These are phyloP conservation scores for Mystacornis crossleyi DNA, from an alignment of 2,113 vertebrate genomes.

Conservation along the genomic window DNA sequence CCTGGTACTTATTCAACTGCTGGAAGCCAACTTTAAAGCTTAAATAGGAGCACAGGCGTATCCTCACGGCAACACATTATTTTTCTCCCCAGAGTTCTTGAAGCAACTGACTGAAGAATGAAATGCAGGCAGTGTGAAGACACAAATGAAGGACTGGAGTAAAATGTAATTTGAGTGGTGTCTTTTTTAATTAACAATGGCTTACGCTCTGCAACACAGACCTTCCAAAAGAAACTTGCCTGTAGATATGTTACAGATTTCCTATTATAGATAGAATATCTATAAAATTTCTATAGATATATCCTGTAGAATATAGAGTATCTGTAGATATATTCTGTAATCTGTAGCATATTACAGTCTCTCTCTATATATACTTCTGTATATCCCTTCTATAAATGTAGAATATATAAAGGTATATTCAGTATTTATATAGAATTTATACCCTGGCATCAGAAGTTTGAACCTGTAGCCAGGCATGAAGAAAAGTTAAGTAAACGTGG, in stretches of 20 bases:
- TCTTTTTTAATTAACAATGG: not conserved
- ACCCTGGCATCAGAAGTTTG: not conserved
- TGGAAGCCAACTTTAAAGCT: slow-evolving; percentile 40
- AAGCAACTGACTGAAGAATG: not conserved
- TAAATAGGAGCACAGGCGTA: not conserved
- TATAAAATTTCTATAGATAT: not conserved
- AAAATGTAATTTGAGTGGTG: not conserved
- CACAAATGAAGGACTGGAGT: not conserved
- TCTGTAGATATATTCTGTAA: not conserved
- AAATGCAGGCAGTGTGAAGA: not conserved
- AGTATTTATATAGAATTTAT: not conserved
- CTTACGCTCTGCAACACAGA: not conserved
- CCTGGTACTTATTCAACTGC: slow-evolving; percentile 17
- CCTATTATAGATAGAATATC: not conserved
- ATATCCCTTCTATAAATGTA: not conserved
- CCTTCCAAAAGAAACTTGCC: not conserved
- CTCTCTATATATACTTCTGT: not conserved
- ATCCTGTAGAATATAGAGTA: not conserved
- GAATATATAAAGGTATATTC: not conserved
- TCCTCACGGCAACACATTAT: not conserved
- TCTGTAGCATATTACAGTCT: not conserved
- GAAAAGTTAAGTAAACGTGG: not conserved
- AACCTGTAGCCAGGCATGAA: not conserved
- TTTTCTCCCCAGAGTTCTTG: not conserved
- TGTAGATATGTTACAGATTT: not conserved